Conservation (phyloP, 2,113 vertebrate species). For the Chaenogobius annularis region DNA sequence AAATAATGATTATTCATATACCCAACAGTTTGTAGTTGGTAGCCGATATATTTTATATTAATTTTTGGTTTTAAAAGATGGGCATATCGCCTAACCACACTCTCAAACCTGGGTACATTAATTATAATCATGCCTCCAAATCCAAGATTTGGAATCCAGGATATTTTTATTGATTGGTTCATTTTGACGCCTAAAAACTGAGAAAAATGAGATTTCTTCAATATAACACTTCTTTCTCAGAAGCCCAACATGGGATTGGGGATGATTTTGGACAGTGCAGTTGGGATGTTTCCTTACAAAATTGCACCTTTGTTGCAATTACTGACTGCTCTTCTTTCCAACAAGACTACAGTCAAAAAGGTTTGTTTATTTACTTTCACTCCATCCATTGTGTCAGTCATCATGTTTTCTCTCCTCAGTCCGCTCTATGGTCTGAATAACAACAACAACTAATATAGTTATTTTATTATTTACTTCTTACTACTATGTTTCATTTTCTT, state of each 20-base stretch:
- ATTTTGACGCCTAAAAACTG: not conserved
- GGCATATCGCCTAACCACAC: not conserved
- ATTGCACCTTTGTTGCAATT: conserved; percentile 90
- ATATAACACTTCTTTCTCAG: conserved; percentile 56
- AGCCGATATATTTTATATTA: not conserved
- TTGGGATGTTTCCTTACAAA: conserved; percentile 91
- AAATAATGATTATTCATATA: not conserved
- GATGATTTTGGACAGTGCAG: conserved; percentile 93
- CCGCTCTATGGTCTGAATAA: too few relatives aligned
- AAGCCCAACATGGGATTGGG: conserved; percentile 91
- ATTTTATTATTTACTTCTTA: too few relatives aligned
- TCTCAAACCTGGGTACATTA: not conserved
- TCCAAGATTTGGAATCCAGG: not conserved
- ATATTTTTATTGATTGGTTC: not conserved
- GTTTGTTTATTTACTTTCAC: conserved; percentile 58
- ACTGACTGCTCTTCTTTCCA: conserved; percentile 89
- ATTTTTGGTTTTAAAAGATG: too few relatives aligned
- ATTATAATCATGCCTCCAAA: too few relatives aligned
- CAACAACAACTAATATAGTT: too few relatives aligned
- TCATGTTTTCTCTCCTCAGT: not conserved
- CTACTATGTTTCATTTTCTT: not conserved
- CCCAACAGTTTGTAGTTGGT: not conserved
- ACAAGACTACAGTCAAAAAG: conserved; percentile 94
- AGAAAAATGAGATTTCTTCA: not conserved
- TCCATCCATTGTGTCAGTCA: not conserved